These are phyloP conservation scores for Bubo blakistoni DNA, from an alignment of 2,113 vertebrate species.

Conservation along the genomic window DNA sequence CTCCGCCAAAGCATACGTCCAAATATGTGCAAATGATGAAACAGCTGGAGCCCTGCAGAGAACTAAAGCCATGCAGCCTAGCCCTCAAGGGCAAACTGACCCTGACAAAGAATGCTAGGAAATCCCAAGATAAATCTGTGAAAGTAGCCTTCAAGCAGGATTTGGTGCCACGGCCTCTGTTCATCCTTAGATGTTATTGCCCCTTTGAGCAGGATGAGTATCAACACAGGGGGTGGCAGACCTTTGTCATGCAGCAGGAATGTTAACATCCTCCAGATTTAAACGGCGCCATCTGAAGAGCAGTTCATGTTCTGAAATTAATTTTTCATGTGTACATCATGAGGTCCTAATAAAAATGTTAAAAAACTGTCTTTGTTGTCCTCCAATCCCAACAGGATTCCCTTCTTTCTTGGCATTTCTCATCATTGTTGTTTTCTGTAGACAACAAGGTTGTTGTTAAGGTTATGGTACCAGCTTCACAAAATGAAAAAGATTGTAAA, in stretches of 20 bases:
- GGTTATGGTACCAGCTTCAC: not conserved
- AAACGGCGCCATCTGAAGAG: conserved; percentile 34
- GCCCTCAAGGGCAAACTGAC: not conserved
- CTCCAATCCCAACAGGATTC: not conserved
- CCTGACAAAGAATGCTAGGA: not conserved
- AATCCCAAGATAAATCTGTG: not conserved
- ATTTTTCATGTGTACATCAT: conserved; percentile 62
- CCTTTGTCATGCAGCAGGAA: conserved; percentile 38
- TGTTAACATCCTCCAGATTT: conserved; percentile 47
- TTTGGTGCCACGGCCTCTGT: not conserved
- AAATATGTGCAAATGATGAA: not conserved
- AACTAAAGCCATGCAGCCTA: not conserved
- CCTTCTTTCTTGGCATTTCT: not conserved
- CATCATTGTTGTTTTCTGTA: not conserved
- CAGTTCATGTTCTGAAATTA: conserved; percentile 49
- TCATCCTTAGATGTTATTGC: not conserved
- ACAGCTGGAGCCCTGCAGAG: not conserved
- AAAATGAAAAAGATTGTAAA: not conserved
- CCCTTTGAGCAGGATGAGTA: conserved; percentile 5
- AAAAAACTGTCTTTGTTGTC: conserved; percentile 32
- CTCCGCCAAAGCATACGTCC: not conserved
- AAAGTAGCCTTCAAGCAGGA: not conserved
- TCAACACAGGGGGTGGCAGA: not conserved
- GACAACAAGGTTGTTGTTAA: conserved; percentile 4
- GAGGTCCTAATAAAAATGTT: conserved; percentile 58